A percentile compares a stretch with the other conserved stretches of the same genome.
These are phyloP conservation scores for Megalops cyprinoides DNA, from an alignment of 2,797 vertebrate species.

Conservation along the genomic window DNA sequence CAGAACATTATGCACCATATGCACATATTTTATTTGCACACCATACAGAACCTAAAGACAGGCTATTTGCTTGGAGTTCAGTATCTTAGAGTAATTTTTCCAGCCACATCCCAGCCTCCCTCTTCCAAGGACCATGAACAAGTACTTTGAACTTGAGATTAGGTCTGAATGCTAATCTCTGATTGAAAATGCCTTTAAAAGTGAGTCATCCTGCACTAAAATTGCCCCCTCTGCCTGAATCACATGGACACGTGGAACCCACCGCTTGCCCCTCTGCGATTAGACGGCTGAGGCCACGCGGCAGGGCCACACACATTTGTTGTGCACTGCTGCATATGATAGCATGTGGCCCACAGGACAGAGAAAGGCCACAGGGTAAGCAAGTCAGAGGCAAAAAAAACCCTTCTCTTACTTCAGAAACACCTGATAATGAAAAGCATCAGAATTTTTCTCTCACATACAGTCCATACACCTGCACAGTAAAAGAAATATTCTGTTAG, in stretches of 20 bases:
- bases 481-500: background rate
- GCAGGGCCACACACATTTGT: slow-evolving; percentile 23
- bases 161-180: slow-evolving; percentile 4
- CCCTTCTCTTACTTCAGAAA: background rate
- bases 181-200: slow-evolving; percentile 17
- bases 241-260: background rate
- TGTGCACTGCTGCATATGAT: background rate
- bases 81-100: too few species aligned
- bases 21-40: too few species aligned
- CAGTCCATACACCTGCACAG: background rate
- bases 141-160: slow-evolving; percentile 19
- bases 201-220: background rate
- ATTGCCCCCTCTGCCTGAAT: background rate
- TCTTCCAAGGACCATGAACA: background rate
- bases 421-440: background rate
- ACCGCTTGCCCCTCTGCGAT: background rate
- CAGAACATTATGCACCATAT: too few species aligned
- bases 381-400: background rate
- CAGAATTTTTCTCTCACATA: background rate
- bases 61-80: too few species aligned
- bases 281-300: slow-evolving; percentile 22
- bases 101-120: too few species aligned
- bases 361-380: background rate
- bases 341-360: slow-evolving; percentile 7
- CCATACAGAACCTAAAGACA: too few species aligned